Base-by-base conservation (phyloP, 2,888 invertebrate genomes). In the Phytoseiulus persimilis region DNA sequence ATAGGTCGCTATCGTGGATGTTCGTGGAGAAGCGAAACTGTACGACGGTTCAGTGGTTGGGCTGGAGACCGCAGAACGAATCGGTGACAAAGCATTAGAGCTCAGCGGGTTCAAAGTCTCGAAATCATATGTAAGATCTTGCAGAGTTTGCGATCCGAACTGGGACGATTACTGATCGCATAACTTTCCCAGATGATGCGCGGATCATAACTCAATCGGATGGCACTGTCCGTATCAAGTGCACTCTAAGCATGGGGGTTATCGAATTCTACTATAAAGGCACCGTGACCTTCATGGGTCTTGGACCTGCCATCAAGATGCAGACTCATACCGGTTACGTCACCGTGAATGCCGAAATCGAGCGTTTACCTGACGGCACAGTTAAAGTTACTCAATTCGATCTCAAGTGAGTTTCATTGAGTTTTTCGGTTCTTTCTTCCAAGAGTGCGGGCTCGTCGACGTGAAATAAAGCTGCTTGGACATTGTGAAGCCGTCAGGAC, bases 1-100 rank as follows among this genome's bases (percentile, higher is more conserved):
- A 1, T 23, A 87, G 87, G 45, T 87, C 31, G 87, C 39, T 33
- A 32, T 45, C n/a, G 28, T 87, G 28, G 31, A 28, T 5, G 32
- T 87, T 31, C 87, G 31, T 39, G 87, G 87, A 31, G 32, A 87
- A 31, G 87, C 87, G n/a, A 87, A 87, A 87, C 23, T 87, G 5
- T 45, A 87, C 33, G 87, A 87, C 28, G 87, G 87, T n/a, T 11
- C 32, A 1, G 87, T 31, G 3, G 23, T 31, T 31, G 87, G 87
- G 6, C 32, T 87, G 14, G 87, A 87, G 11, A 87, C 33, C 9
- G 45, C 45, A 14, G 39, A 87, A 11, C 32, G 87, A 23, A 33
- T 87, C 14, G 87, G 87, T 87, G 23, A 3, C 28, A 28, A 87
- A 3, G 14, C 33, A 28, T 33, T 84, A 18, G 33, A 84, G 33